Evolutionary conservation across 2,888 invertebrate species (phyloP).

Genomic region (Ornithoptera priamus): DNA sequence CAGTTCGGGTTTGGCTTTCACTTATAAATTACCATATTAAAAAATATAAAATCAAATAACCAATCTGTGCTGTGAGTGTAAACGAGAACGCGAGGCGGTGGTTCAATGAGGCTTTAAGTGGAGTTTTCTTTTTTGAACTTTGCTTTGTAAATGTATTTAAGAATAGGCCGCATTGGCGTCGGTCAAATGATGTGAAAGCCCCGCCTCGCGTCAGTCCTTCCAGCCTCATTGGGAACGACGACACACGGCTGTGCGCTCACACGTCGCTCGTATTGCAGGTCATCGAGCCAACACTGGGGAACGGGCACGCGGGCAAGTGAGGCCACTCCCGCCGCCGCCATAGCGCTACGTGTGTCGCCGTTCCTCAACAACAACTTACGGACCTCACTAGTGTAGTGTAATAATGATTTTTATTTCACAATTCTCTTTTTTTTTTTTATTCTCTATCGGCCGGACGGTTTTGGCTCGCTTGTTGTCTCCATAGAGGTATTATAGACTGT

Average conservation of each 20-base stretch:
- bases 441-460: conserved; percentile 37
- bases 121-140: background rate
- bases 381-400: conserved; percentile 77
- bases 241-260: conserved; percentile 74
- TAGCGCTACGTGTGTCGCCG: conserved; percentile 75
- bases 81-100: conserved; percentile 55
- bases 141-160: too few species aligned
- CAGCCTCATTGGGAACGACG: conserved; percentile 74
- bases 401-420: conserved; percentile 42
- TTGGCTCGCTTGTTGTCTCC: conserved; percentile 40
- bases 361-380: conserved; percentile 72
- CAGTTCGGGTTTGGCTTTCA: conserved; percentile 39
- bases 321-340: conserved; percentile 47
- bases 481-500: conserved; percentile 21
- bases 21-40: conserved; percentile 5
- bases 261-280: conserved; percentile 71
- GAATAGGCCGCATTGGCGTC: too few species aligned
- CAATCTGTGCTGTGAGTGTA: conserved; percentile 48
- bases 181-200: conserved; percentile 13
- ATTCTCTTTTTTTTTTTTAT: conserved; percentile 31
- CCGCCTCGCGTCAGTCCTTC: conserved; percentile 36
- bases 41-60: conserved; percentile 12
- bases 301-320: conserved; percentile 72
- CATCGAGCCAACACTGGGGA: conserved; percentile 62
- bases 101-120: conserved; percentile 27